A percentile compares a stretch with the other conserved stretches of the same genome.
These are phyloP conservation scores for Oligia latruncula DNA, from an alignment of 2,888 invertebrate species.

Conservation along the genomic window DNA sequence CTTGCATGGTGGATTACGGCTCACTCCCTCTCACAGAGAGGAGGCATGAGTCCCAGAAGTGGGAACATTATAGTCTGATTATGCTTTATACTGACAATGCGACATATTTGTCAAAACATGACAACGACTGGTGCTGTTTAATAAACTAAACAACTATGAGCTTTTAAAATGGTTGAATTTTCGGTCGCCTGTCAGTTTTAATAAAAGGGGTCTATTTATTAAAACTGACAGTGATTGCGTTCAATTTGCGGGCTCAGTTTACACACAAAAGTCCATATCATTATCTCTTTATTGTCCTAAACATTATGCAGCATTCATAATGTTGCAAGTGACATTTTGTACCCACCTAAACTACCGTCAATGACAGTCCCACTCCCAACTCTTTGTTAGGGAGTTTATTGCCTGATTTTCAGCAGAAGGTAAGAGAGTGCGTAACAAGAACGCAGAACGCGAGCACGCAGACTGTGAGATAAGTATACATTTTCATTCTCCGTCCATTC, in stretches of 20 bases:
- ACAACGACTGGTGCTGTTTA: background rate
- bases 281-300: background rate
- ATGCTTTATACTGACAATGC: background rate
- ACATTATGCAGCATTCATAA: background rate
- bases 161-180: background rate
- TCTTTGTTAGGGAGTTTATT: background rate
- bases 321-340: background rate
- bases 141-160: background rate
- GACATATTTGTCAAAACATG: background rate
- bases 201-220: background rate
- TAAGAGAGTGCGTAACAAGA: background rate
- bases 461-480: slow-evolving; percentile 22
- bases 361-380: background rate
- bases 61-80: background rate
- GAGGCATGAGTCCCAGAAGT: background rate
- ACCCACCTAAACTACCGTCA: background rate
- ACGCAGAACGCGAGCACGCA: background rate
- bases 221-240: background rate
- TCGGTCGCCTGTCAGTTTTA: background rate
- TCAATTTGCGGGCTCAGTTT: background rate
- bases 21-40: background rate
- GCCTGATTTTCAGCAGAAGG: background rate
- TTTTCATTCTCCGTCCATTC: slow-evolving; percentile 52
- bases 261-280: background rate
- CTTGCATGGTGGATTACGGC: background rate